Evolutionary conservation across 2,888 invertebrate genomes (phyloP), one percentile per base, ranked within the genome.

Genomic region (Ecliptopera silaceata): DNA sequence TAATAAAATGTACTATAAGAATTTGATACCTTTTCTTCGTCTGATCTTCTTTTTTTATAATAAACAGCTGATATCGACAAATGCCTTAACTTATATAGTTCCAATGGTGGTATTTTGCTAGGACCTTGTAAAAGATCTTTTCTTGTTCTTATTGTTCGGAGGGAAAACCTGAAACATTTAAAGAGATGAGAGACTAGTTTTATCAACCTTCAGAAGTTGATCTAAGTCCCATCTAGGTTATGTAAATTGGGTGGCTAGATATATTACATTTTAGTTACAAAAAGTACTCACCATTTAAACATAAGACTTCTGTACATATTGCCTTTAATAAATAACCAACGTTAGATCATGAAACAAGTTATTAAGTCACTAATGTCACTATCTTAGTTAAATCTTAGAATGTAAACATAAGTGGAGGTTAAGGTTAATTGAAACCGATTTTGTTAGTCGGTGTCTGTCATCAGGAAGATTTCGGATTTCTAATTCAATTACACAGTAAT

Each of bases 31-130:
- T 91, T 92, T 82, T 94, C 94, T 68, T 94, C 94, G 0, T 85
- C 87, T 26, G 93, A 90, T 88, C 92, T 94, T 64, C 94, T 85
- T 68, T 94, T 93, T 72, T 94, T 95, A 34, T 75, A 88, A 57
- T 77, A 79, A 3, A 80, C 60, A 63, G 80, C 65, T 71, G 92
- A 74, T 54, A 83, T 56, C 5, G 88, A 82, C 4, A 88, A 61
- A 18, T 73, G 71, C 65, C 86, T 78, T 11, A 69, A 59, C 61
- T 63, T 72, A 47, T 66, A 66, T 32, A 60, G 60, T 13, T 63
- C 55, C 11, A 65, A 44, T 42, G 61, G 48, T 38, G 49, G 56
- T 42, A 59, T 71, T 55, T 73, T 79, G 4, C 60, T 58, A 3
- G 64, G 63, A 48, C 71, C 46, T 66, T 79, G 69, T 31, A 75